Percentiles rank a stretch among this genome's conserved stretches.
phyloP scores from a whole-genome alignment of 2,113 vertebrate species.

The Pygoscelis antarcticus region DNA sequence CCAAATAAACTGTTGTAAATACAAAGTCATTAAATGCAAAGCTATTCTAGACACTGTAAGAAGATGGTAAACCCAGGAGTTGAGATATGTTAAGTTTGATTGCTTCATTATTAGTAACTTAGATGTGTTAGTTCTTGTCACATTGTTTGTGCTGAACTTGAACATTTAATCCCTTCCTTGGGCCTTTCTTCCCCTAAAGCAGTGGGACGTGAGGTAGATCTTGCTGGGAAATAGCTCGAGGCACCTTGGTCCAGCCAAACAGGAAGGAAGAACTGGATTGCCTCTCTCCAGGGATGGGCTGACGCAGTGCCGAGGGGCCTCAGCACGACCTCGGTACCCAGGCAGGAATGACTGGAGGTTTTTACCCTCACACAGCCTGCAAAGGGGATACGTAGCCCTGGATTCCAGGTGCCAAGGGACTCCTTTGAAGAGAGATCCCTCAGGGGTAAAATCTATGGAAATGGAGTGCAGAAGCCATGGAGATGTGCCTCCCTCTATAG shows the following conservation, averaged over 20 bases:
- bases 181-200: neutral
- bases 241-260: neutral
- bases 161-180: neutral
- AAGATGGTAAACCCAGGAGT: neutral
- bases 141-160: neutral
- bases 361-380: neutral
- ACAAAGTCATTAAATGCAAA: neutral
- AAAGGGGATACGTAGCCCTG: rapidly evolving
- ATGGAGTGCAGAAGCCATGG: neutral
- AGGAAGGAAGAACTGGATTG: neutral
- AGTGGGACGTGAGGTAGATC: neutral
- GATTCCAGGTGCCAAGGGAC: neutral
- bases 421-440: neutral
- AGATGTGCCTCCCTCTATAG: neutral
- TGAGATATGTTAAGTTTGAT: neutral
- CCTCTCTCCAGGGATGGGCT: neutral
- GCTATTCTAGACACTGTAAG: neutral
- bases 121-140: neutral
- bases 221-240: neutral
- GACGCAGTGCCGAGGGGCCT: rapidly evolving
- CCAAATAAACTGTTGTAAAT: neutral
- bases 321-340: neutral
- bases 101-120: neutral
- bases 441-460: neutral
- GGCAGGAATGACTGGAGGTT: neutral